These are phyloP conservation scores for Sebastes kiyomatsui DNA, from an alignment of 2,797 vertebrate species.

Conservation along the genomic window DNA sequence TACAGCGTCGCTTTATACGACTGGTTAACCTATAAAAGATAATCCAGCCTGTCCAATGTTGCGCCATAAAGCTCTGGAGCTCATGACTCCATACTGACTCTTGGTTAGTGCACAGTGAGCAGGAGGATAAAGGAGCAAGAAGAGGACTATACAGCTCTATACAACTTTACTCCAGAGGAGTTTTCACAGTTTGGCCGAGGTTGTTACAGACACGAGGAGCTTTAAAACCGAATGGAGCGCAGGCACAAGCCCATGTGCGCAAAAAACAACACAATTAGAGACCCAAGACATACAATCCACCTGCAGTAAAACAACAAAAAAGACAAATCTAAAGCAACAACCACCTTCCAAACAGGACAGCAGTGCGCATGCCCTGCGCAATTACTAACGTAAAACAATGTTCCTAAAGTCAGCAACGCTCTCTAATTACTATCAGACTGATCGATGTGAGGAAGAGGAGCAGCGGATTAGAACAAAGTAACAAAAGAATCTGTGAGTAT, in stretches of 20 bases:
- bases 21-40: neutral
- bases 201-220: neutral
- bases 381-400: neutral
- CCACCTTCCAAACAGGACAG: neutral
- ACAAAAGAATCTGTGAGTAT: neutral
- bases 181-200: neutral
- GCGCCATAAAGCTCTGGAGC: neutral
- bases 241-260: neutral
- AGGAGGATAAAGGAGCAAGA: neutral
- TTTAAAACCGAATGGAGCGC: constrained; percentile 20
- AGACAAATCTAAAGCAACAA: neutral
- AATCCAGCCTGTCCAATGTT: neutral
- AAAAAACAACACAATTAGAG: neutral
- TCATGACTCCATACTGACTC: neutral
- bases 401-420: neutral
- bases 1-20: neutral
- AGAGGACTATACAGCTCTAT: neutral
- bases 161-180: neutral
- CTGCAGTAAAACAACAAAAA: constrained; percentile 22
- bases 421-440: neutral
- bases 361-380: constrained; percentile 23
- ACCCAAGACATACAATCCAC: neutral
- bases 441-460: neutral
- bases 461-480: neutral
- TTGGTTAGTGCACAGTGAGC: neutral